A percentile compares a stretch with the other conserved stretches of the same genome.
phyloP scores from a whole-genome alignment of 1,140 invertebrate genomes.

The Lordiphosa mommai region DNA sequence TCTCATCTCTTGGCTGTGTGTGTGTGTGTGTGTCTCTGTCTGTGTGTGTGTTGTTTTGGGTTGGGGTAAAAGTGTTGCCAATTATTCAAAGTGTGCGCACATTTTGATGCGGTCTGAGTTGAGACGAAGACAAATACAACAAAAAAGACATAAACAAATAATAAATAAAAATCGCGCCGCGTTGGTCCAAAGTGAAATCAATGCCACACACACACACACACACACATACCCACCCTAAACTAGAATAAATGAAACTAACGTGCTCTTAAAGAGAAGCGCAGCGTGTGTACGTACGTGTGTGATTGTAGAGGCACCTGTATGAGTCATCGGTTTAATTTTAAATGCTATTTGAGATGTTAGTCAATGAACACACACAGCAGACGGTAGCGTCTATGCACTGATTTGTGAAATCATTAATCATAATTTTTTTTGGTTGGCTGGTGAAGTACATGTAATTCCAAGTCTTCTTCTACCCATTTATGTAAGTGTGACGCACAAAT shows the following conservation, averaged over 20 bases:
- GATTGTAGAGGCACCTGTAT: conserved; percentile 26
- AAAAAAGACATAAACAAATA: conserved; percentile 47
- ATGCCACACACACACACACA: conserved; percentile 11
- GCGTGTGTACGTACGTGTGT: not conserved
- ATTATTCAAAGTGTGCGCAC: conserved; percentile 39
- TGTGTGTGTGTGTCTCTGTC: not conserved
- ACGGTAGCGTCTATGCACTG: not conserved
- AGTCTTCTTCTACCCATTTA: too few relatives aligned
- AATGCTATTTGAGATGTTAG: conserved; percentile 44
- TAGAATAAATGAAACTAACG: too few relatives aligned
- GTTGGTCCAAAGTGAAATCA: conserved; percentile 36
- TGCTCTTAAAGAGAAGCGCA: not conserved
- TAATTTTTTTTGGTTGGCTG: too few relatives aligned
- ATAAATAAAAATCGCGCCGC: conserved; percentile 25
- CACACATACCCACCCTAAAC: conserved; percentile 5
- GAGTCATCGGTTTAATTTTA: conserved; percentile 52
- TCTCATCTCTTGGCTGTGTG: not conserved
- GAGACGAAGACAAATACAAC: conserved; percentile 1
- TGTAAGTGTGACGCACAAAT: too few relatives aligned
- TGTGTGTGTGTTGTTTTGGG: not conserved
- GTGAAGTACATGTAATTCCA: too few relatives aligned
- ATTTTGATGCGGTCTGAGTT: conserved; percentile 3
- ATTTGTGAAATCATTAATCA: too few relatives aligned
- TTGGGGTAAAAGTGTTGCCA: conserved; percentile 39
- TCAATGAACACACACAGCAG: conserved; percentile 27